Evolutionary conservation across 2,888 invertebrate species (phyloP), one percentile per base, ranked within the genome.

Genomic region (Dusona sp.): DNA sequence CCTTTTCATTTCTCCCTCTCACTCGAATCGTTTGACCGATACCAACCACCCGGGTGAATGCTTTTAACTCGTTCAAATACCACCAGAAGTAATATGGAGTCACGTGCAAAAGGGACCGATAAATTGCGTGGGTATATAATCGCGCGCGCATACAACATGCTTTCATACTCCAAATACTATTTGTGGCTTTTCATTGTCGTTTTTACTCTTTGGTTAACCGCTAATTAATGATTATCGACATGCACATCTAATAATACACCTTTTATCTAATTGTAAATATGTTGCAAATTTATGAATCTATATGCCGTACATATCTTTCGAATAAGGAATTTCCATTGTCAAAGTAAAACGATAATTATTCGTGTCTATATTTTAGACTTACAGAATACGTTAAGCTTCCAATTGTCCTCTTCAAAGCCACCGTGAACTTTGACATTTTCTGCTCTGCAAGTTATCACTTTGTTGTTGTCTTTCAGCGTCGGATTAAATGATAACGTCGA

Each of bases 371-470:
- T 25, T 61, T 29, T 1, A 33, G 16, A 92, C 98, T 98, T 95
- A 98, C 98, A 98, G 95, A 97, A 97, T 89, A 98, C 97, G 95
- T 98, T 97, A 84, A 98, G 95, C 92, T 96, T 97, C 96, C 98
- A 96, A 74, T 96, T 96, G 87, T 97, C 97, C 94, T 98, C 98
- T 86, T 97, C 96, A 33, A 96, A 95, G 83, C 97, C 96, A 89
- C 96, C 96, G 90, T 96, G 96, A 36, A 98, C 95, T 89, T 96
- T 95, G 72, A 96, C 95, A 94, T 98, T 98, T 82, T 97, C 96
- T 1, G 98, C 98, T 84, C 97, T 96, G 93, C 98, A 98, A 77
- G 97, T 97, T 85, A 98, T 95, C 45, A 96, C 95, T 91, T 96
- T 97, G 22, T 97, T 97, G 92, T 98, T 97, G 95, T 98, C 97